phyloP scores from a whole-genome alignment of 2,888 invertebrate species.

The Acleris sparsana region DNA sequence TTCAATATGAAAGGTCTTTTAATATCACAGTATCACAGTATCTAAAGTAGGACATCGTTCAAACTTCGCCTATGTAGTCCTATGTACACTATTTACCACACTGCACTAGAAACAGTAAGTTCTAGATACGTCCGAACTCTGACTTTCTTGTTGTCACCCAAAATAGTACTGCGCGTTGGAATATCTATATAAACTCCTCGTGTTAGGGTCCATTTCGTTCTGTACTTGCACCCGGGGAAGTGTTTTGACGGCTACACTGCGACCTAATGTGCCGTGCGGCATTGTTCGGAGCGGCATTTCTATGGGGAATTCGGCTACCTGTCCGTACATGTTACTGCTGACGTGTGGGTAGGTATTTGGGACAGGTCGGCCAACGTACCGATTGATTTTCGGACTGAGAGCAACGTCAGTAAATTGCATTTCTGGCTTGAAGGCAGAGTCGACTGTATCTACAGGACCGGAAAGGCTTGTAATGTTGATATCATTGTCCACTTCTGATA shows the following conservation, averaged over 20 bases:
- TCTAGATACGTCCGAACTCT: slow-evolving; percentile 80
- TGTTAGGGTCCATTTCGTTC: slow-evolving; percentile 79
- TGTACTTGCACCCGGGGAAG: slow-evolving; percentile 75
- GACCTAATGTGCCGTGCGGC: slow-evolving; percentile 76
- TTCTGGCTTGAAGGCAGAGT: slow-evolving; percentile 72
- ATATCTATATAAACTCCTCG: slow-evolving; percentile 86
- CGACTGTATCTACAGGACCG: slow-evolving; percentile 83
- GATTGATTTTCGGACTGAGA: slow-evolving; percentile 77
- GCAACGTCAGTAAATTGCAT: slow-evolving; percentile 76
- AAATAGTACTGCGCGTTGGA: slow-evolving; percentile 88
- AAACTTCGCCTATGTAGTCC: slow-evolving; percentile 53
- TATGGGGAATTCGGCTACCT: slow-evolving; percentile 80
- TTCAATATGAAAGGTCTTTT: slow-evolving; percentile 70
- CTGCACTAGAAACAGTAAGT: slow-evolving; percentile 84
- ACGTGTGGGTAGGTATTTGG: slow-evolving; percentile 79
- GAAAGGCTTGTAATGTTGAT: slow-evolving; percentile 88
- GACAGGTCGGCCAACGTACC: slow-evolving; percentile 77
- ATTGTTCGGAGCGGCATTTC: slow-evolving; percentile 80
- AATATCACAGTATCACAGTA: slow-evolving; percentile 81
- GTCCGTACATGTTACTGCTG: slow-evolving; percentile 80
- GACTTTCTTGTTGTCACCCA: slow-evolving; percentile 88
- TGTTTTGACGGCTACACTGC: slow-evolving; percentile 77
- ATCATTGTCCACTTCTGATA: slow-evolving; percentile 92
- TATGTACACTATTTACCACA: slow-evolving; percentile 69
- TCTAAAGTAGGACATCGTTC: slow-evolving; percentile 78